A percentile compares a stretch with the other conserved stretches of the same genome.
Evolutionary conservation across 1,140 invertebrate species (phyloP).

Genomic region (Diabrotica undecimpunctata): DNA sequence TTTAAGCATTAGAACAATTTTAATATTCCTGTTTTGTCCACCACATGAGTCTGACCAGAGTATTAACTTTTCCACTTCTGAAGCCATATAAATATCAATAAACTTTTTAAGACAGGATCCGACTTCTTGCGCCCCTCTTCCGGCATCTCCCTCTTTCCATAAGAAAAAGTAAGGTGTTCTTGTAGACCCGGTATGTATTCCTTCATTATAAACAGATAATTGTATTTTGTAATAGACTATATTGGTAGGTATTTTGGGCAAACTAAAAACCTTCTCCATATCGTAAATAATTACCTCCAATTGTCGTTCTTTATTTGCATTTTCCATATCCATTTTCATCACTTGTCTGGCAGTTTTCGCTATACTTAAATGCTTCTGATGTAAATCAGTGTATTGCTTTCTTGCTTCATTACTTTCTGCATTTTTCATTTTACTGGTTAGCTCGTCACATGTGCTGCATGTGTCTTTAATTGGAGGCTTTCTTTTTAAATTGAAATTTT

Average conservation of each 20-base stretch:
- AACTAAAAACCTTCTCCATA: neutral
- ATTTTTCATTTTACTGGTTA: neutral
- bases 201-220: neutral
- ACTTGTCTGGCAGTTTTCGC: neutral
- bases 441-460: conserved; percentile 12
- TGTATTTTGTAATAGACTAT: neutral
- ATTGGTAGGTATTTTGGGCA: neutral
- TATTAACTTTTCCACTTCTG: too few species aligned
- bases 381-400: neutral
- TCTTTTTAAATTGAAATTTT: conserved; percentile 11
- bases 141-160: too few species aligned
- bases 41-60: too few species aligned
- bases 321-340: neutral
- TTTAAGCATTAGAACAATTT: too few species aligned
- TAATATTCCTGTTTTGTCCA: too few species aligned
- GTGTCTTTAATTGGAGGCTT: conserved; percentile 12
- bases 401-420: neutral
- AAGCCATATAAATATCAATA: too few species aligned
- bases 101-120: too few species aligned
- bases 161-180: neutral
- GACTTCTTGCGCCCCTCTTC: too few species aligned
- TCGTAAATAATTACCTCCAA: neutral
- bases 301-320: neutral
- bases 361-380: neutral
- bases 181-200: neutral